Conservation (phyloP, 2,113 vertebrate species). For the Hippoglossus stenolepis region DNA sequence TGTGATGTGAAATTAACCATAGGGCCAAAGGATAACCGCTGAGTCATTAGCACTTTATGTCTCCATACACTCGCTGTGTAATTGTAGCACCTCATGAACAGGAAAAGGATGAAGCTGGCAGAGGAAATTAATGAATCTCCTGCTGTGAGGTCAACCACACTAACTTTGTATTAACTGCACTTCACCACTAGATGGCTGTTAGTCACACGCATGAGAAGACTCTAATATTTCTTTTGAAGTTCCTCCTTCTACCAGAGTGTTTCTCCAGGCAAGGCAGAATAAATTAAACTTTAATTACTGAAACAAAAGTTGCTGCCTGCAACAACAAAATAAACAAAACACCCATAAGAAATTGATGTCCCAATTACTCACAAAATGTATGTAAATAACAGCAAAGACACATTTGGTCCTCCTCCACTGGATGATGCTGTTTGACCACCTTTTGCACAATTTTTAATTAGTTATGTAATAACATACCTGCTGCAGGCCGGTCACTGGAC, state of each 20-base stretch:
- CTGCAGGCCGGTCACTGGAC: background rate
- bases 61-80: background rate
- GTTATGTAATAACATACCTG: background rate
- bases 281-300: background rate
- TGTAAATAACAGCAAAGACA: background rate
- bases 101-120: background rate
- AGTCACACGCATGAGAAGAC: constrained; percentile 17
- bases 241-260: background rate
- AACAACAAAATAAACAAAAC: background rate
- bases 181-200: constrained; percentile 69
- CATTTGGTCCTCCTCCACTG: background rate
- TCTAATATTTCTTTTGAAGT: background rate
- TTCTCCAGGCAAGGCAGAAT: background rate
- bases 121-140: background rate
- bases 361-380: background rate
- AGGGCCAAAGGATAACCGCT: background rate
- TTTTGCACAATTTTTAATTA: constrained; percentile 5
- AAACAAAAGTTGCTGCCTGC: background rate
- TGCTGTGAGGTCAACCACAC: background rate
- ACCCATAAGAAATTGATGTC: no score
- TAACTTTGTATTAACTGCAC: constrained; percentile 48
- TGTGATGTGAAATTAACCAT: constrained; percentile 5
- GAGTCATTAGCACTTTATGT: constrained; percentile 8
- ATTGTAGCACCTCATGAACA: background rate
- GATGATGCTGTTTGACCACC: background rate